Conservation (phyloP, 2,888 invertebrate species). For the Ellobium chinense region DNA sequence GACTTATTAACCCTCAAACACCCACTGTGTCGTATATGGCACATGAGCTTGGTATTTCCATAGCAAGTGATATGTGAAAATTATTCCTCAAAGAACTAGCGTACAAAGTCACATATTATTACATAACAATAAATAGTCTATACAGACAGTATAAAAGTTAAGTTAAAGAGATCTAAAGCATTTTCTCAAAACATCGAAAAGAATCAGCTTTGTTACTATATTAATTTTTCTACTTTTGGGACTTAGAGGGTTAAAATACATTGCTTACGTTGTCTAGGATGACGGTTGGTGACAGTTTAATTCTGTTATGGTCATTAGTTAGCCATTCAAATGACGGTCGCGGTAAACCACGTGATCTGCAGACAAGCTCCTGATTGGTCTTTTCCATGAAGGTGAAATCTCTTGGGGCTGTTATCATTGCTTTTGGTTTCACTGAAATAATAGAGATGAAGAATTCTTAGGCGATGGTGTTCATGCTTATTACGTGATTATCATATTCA, state of each 20-base stretch:
- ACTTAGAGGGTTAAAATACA: not conserved
- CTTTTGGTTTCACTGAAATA: slow-evolving; percentile 10
- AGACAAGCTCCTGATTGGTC: slow-evolving; percentile 23
- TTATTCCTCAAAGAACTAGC: too few relatives aligned
- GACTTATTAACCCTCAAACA: too few relatives aligned
- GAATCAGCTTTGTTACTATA: not conserved
- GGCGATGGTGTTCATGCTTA: too few relatives aligned
- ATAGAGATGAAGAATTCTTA: too few relatives aligned
- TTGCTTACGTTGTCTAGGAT: not conserved
- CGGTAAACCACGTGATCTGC: slow-evolving; percentile 24
- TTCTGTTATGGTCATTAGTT: slow-evolving; percentile 3
- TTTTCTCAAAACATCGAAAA: not conserved
- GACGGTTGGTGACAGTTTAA: not conserved
- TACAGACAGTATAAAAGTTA: too few relatives aligned
- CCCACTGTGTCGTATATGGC: too few relatives aligned
- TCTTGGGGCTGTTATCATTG: slow-evolving; percentile 4
- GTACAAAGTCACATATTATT: too few relatives aligned
- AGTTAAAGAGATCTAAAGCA: not conserved
- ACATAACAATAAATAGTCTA: too few relatives aligned
- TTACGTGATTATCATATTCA: too few relatives aligned
- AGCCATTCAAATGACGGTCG: slow-evolving; percentile 15
- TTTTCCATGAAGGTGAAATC: slow-evolving; percentile 18
- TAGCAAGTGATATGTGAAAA: too few relatives aligned
- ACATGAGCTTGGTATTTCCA: too few relatives aligned
- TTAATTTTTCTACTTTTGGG: too few relatives aligned